These are phyloP conservation scores for Hoplias malabaricus DNA, from an alignment of 2,113 vertebrate genomes.

Conservation along the genomic window DNA sequence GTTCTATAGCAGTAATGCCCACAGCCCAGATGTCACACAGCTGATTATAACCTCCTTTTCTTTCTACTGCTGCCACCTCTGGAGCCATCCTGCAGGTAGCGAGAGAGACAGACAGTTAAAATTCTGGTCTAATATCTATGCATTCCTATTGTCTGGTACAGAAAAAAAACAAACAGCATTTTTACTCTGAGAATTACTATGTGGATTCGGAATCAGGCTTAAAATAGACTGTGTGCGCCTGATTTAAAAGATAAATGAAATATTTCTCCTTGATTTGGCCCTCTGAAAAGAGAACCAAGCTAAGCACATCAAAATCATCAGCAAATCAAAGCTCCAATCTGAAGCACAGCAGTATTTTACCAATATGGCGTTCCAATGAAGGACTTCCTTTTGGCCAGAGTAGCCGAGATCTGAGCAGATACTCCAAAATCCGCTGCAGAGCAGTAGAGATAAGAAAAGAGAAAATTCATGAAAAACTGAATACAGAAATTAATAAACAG, in stretches of 20 bases:
- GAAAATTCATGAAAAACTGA: background rate
- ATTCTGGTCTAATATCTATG: too few species aligned
- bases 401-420: constrained; percentile 97
- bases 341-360: constrained; percentile 68
- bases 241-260: too few species aligned
- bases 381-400: constrained; percentile 97
- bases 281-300: background rate
- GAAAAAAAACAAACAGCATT: too few species aligned
- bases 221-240: too few species aligned
- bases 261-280: too few species aligned
- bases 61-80: constrained; percentile 97
- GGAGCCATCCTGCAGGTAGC: constrained; percentile 89
- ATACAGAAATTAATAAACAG: background rate
- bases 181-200: too few species aligned
- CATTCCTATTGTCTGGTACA: too few species aligned
- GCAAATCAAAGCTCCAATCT: background rate
- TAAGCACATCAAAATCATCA: background rate
- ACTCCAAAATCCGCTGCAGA: constrained; percentile 93
- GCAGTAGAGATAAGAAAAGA: background rate
- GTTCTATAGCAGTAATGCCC: constrained; percentile 96
- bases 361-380: constrained; percentile 99
- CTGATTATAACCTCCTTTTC: constrained; percentile 98
- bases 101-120: background rate
- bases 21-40: constrained; percentile 98
- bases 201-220: too few species aligned